Evolutionary conservation across 2,888 invertebrate species (phyloP), one percentile per base, ranked within the genome.

Genomic region (Esperia sulphurella): DNA sequence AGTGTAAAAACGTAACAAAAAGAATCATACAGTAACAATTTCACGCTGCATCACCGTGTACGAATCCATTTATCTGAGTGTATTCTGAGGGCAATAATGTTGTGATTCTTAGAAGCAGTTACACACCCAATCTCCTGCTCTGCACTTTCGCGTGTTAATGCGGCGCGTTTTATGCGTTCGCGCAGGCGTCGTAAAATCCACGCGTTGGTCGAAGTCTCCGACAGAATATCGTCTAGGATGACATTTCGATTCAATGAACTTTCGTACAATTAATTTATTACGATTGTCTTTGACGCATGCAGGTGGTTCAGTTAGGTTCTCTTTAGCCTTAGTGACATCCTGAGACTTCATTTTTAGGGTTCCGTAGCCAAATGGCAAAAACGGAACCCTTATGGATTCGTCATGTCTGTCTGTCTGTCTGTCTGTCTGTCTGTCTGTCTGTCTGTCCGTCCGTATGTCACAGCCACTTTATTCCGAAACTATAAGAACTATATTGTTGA

Each of bases 101-200:
- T 61, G 53, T 53, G 54, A 65, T 81, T 77, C 78, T 67, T 53
- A 57, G 71, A 72, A 79, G 71, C 62, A 48, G 75, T 81, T 79
- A 80, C 81, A 68, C 61, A 58, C 57, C 61, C 58, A 63, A 68
- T 71, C 54, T 31, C 14, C 61, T 58, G 61, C 57, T 63, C 57
- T 58, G 63, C 57, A 71, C 63, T 75, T 72, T 73, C 68, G 57
- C 61, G 61, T 57, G 61, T 65, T 75, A 75, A 73, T 71, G 61
- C 51, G 53, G 54, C 51, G 51, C 51, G 62, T 69, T 79, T 77
- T 77, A 82, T 81, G 83, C 75, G 71, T 62, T 46, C 50, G 58
- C 70, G 72, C 71, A 74, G 51, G 57, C 52, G 59, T 76, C 76
- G 74, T 80, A 75, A 79, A 80, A 68, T 35, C 47, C 48, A 44